A percentile compares a stretch with the other conserved stretches of the same genome.
phyloP scores from a whole-genome alignment of 2,113 vertebrate species.

The Numida meleagris region DNA sequence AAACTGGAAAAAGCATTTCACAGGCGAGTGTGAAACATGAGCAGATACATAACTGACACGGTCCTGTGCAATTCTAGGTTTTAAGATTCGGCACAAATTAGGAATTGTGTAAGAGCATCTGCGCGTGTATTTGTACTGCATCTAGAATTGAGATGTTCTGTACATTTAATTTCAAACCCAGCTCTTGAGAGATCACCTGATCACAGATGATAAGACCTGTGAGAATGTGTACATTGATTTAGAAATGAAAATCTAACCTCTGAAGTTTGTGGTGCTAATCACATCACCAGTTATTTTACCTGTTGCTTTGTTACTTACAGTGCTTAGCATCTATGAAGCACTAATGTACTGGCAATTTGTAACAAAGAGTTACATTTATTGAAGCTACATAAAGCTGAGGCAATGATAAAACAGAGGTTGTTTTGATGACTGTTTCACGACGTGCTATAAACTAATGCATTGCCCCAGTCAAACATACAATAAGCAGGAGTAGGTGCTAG shows the following conservation, averaged over 20 bases:
- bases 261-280: slow-evolving; percentile 30
- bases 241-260: slow-evolving; percentile 32
- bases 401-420: neutral
- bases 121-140: slow-evolving; percentile 3
- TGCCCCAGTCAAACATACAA: neutral
- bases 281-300: neutral
- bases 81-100: slow-evolving; percentile 8
- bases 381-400: neutral
- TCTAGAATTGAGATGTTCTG: neutral
- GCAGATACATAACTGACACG: neutral
- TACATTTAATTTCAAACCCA: slow-evolving; percentile 25
- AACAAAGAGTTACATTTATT: neutral
- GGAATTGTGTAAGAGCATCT: slow-evolving; percentile 46
- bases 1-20: neutral
- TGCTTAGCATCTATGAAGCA: neutral
- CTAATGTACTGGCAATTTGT: neutral
- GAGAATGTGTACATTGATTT: slow-evolving; percentile 17
- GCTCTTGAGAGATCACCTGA: slow-evolving; percentile 20
- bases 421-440: neutral
- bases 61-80: slow-evolving; percentile 30
- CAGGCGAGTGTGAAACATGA: neutral
- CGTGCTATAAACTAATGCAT: neutral
- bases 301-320: neutral
- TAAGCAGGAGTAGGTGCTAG: neutral
- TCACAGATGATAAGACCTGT: neutral